phyloP scores from a whole-genome alignment of 2,113 vertebrate species.

The Anoura caudifer region DNA sequence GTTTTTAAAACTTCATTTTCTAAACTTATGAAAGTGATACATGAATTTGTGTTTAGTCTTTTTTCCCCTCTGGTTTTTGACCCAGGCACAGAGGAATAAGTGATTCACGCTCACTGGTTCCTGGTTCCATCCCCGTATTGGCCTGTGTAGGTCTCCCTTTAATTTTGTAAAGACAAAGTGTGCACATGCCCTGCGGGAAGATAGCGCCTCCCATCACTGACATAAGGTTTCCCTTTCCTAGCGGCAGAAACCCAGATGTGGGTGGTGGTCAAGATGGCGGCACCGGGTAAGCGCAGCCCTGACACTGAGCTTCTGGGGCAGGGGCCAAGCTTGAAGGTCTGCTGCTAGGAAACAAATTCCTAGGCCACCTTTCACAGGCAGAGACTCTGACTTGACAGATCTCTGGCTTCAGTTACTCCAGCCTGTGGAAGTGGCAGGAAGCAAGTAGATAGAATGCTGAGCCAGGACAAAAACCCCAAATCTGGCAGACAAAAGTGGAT shows the following conservation, averaged over 20 bases:
- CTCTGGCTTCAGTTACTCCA: background rate
- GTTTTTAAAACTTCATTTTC: background rate
- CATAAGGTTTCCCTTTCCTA: background rate
- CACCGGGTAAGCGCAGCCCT: background rate
- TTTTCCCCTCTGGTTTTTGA: background rate
- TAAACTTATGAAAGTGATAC: background rate
- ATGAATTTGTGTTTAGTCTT: background rate
- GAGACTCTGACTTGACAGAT: background rate
- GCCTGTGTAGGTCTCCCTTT: background rate
- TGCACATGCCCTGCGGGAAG: accelerated
- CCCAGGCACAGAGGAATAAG: background rate
- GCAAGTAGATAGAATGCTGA: background rate
- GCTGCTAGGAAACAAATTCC: background rate
- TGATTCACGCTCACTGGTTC: background rate
- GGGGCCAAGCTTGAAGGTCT: background rate
- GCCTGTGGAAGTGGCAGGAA: background rate
- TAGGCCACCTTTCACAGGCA: background rate
- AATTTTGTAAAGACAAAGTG: background rate
- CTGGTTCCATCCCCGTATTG: background rate
- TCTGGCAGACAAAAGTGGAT: background rate
- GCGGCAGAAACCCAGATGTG: background rate
- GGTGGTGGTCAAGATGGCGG: background rate
- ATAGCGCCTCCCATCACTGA: background rate
- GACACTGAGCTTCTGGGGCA: background rate
- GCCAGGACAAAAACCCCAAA: background rate